phyloP scores from a whole-genome alignment of 2,113 vertebrate genomes.

The Erinaceus europaeus region DNA sequence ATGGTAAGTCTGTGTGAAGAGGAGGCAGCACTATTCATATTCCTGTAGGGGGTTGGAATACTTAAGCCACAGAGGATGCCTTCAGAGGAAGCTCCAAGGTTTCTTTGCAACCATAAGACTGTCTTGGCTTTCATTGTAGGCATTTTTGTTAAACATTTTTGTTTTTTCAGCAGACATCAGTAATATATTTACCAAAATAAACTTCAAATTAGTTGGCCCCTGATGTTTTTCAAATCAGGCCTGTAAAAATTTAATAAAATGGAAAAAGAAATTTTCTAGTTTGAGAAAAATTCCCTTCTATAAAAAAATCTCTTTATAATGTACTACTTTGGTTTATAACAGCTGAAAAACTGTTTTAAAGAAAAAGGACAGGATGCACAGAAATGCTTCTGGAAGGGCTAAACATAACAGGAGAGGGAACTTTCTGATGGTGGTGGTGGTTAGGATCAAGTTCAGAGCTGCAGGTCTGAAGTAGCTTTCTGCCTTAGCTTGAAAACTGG shows the following conservation, averaged over 20 bases:
- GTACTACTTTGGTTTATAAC: background rate
- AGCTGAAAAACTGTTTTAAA: background rate
- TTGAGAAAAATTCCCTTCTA: background rate
- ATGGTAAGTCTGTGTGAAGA: background rate
- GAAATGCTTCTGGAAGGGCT: background rate
- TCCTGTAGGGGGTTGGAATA: background rate
- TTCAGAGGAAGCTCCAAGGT: background rate
- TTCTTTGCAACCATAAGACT: background rate
- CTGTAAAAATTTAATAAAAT: conserved; percentile 1
- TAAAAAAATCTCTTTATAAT: background rate
- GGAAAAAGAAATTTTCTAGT: background rate
- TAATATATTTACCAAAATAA: background rate
- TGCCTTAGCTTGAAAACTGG: background rate
- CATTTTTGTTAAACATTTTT: conserved; percentile 2
- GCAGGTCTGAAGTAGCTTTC: background rate
- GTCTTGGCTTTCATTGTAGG: background rate
- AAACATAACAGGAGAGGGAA: background rate
- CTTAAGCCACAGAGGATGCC: background rate
- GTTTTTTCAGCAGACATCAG: background rate
- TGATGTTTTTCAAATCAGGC: background rate
- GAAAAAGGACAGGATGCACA: background rate
- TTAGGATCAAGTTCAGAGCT: background rate
- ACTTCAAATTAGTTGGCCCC: background rate
- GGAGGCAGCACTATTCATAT: too few relatives aligned
- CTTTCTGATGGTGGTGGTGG: background rate